Percentiles rank a stretch among this genome's conserved stretches.
Evolutionary conservation across 2,113 vertebrate genomes (phyloP).

Genomic region (Vidua chalybeata): DNA sequence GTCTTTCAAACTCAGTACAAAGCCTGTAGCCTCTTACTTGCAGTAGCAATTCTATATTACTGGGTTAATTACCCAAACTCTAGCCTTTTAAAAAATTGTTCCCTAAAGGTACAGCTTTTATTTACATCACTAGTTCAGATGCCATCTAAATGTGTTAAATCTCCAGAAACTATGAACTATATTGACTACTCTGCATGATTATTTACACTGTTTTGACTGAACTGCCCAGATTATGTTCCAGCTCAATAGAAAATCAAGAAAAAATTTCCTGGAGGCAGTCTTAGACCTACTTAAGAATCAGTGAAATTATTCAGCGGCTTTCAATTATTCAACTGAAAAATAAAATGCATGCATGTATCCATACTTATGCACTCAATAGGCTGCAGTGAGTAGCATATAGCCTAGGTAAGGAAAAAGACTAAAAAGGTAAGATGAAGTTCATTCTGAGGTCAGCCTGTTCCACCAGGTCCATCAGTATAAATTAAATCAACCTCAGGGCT

Average conservation of each 20-base stretch:
- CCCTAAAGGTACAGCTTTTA: not conserved
- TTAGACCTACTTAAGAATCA: not conserved
- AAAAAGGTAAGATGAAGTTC: constrained; percentile 8
- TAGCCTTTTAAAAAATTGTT: not conserved
- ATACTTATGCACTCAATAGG: not conserved
- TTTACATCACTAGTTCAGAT: not conserved
- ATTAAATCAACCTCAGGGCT: constrained; percentile 13
- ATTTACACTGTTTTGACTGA: not conserved
- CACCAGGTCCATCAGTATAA: constrained; percentile 4
- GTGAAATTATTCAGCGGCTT: not conserved
- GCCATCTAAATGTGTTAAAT: not conserved
- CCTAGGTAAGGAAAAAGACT: not conserved
- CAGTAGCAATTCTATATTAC: not conserved
- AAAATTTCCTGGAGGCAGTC: not conserved
- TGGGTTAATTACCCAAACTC: not conserved
- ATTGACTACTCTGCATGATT: not conserved
- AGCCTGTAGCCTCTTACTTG: not conserved
- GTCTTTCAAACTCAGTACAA: not conserved
- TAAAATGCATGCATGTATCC: not conserved
- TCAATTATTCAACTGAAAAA: not conserved
- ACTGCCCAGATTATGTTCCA: not conserved
- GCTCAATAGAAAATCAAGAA: not conserved
- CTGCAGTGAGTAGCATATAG: not conserved
- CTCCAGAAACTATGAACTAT: not conserved
- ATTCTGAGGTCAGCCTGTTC: constrained; percentile 23